A percentile compares a stretch with the other conserved stretches of the same genome.
These are phyloP conservation scores for Psittacula echo DNA, from an alignment of 2,797 vertebrate species.

Conservation along the genomic window DNA sequence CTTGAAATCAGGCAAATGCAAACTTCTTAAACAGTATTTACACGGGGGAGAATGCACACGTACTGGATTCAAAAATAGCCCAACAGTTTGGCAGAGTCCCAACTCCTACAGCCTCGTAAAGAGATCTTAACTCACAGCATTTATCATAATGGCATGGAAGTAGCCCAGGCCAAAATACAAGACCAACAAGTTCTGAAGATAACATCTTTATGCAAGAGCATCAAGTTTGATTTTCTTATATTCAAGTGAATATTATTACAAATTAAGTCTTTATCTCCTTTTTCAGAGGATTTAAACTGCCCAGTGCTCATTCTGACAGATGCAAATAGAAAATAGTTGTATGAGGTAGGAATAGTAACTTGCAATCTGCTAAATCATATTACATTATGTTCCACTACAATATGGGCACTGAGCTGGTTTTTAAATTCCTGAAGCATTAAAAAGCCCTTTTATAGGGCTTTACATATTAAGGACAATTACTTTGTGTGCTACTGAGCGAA, in stretches of 20 bases:
- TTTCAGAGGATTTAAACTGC: neutral
- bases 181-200: neutral
- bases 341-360: neutral
- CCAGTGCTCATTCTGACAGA: neutral
- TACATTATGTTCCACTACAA: neutral
- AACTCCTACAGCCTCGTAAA: neutral
- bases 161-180: neutral
- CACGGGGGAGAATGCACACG: neutral
- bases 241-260: neutral
- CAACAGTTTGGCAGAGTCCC: neutral
- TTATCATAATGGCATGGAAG: neutral
- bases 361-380: neutral
- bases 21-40: neutral
- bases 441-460: neutral
- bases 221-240: neutral
- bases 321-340: neutral
- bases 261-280: neutral
- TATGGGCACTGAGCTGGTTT: neutral
- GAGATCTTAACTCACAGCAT: neutral
- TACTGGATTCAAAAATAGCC: neutral
- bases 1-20: neutral
- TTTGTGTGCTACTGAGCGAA: neutral
- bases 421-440: neutral
- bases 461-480: neutral
- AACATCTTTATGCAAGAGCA: neutral